These are phyloP conservation scores for Perithous albicinctus DNA, from an alignment of 2,888 invertebrate species.

Conservation along the genomic window DNA sequence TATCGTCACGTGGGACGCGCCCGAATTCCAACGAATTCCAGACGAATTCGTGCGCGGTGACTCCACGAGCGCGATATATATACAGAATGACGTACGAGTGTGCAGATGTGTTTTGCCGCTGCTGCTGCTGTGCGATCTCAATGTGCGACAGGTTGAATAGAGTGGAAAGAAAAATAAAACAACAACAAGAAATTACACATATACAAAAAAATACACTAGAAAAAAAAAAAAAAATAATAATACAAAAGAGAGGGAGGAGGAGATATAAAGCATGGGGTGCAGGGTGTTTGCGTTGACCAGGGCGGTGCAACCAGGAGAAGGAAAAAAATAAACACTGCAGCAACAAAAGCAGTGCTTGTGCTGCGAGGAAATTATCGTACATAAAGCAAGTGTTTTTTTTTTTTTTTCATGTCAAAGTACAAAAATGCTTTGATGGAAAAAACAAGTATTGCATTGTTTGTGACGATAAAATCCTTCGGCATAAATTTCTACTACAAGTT, in stretches of 20 bases:
- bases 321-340: constrained; percentile 42
- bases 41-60: constrained; percentile 41
- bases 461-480: constrained; percentile 32
- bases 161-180: no score
- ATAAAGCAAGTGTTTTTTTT: constrained; percentile 7
- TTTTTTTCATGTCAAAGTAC: constrained; percentile 5
- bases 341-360: constrained; percentile 49
- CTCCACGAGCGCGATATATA: constrained; percentile 28
- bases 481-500: constrained; percentile 54
- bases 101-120: constrained; percentile 43
- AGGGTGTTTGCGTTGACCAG: constrained; percentile 65
- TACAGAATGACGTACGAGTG: constrained; percentile 31
- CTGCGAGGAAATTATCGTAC: constrained; percentile 29
- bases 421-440: constrained; percentile 34
- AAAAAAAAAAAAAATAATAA: constrained; percentile 19
- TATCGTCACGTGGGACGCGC: constrained; percentile 51
- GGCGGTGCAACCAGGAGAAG: constrained; percentile 61
- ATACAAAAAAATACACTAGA: constrained; percentile 40
- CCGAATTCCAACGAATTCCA: constrained; percentile 48
- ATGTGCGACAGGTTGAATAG: constrained; percentile 37
- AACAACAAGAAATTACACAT: constrained; percentile 23
- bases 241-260: constrained; percentile 16
- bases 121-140: no score
- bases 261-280: constrained; percentile 62
- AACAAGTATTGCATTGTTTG: constrained; percentile 28